Base-by-base conservation (phyloP, 2,888 invertebrate species). In the Drosophila nigricruria region DNA sequence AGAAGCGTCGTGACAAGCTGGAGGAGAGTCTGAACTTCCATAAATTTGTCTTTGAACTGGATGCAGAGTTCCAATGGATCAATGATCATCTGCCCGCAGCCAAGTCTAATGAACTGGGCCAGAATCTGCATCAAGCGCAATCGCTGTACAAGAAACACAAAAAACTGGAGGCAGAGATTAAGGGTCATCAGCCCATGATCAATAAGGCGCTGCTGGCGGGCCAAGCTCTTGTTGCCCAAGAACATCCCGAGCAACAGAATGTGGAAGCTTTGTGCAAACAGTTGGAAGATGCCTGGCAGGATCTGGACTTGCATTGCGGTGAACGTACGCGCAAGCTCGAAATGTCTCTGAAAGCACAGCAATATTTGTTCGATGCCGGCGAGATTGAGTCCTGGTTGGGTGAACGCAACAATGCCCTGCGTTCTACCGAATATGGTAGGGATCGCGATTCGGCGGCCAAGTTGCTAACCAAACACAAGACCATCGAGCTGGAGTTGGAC, bases 61-160 rank as follows among this genome's bases (percentile, higher is more conserved):
- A 97, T 53, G 96, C 96, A 1, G 99, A 99, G 92, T 94, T 98
- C 84, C 98, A 97, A 91, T 99, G 99, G 99, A 97, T 99, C 77
- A 95, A 96, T 42, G 99, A 99, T 92, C 97, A 98, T 70, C 92
- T 96, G 78, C 96, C 97, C 0, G 94, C 96, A 0, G 98, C 97
- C 0, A 94, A 95, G 0, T 96, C 97, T 0, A 95, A 95, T 16
- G 94, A 94, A 32, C 93, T 96, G 27, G 98, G 98, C 0, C 95
- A 96, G 60, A 98, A 97, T 93, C 94, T 99, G 43, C 96, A 98
- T 89, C 98, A 98, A 87, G 98, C 98, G 0, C 98, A 98, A 92
- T 97, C 96, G 18, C 94, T 97, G 67, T 95, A 96, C 91, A 99
- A 98, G 94, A 98, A 98, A 91, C 98, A 99, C 93, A 97, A 96